Evolutionary conservation across 2,113 vertebrate genomes (phyloP).

Genomic region (Muntiacus muntjak): DNA sequence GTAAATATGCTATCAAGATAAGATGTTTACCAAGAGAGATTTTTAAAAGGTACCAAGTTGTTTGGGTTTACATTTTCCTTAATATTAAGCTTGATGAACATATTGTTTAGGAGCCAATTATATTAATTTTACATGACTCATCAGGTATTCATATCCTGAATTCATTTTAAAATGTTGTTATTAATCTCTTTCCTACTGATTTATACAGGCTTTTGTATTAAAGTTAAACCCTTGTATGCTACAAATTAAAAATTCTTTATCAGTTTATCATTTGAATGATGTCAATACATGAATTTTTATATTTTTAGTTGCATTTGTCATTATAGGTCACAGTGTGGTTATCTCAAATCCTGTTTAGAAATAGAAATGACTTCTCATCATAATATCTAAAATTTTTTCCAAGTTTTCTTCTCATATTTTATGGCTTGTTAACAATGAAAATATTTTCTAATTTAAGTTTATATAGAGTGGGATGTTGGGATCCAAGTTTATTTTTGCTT

Average conservation of each 20-base stretch:
- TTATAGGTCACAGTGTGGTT: not conserved
- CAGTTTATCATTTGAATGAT: not conserved
- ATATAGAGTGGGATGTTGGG: not conserved
- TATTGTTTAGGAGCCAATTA: not conserved
- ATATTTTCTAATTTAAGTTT: not conserved
- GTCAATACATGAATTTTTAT: not conserved
- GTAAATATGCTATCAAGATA: not conserved
- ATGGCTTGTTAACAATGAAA: not conserved
- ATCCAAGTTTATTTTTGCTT: not conserved
- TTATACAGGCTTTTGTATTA: not conserved
- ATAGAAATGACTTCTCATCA: not conserved
- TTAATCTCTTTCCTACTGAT: not conserved
- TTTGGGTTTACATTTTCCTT: not conserved
- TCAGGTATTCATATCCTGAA: not conserved
- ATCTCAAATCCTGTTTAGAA: not conserved
- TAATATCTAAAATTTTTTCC: not conserved
- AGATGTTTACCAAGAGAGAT: not conserved
- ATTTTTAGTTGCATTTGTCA: not conserved
- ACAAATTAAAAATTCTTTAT: not conserved
- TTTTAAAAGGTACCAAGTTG: not conserved
- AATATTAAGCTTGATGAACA: not conserved
- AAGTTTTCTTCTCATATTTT: not conserved
- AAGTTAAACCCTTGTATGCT: not conserved
- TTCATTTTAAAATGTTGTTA: not conserved
- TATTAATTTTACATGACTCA: not conserved